Percentiles rank a stretch among this genome's conserved stretches.
Conservation (phyloP, 2,888 invertebrate species). For the Parapristionchus giblindavisi region DNA sequence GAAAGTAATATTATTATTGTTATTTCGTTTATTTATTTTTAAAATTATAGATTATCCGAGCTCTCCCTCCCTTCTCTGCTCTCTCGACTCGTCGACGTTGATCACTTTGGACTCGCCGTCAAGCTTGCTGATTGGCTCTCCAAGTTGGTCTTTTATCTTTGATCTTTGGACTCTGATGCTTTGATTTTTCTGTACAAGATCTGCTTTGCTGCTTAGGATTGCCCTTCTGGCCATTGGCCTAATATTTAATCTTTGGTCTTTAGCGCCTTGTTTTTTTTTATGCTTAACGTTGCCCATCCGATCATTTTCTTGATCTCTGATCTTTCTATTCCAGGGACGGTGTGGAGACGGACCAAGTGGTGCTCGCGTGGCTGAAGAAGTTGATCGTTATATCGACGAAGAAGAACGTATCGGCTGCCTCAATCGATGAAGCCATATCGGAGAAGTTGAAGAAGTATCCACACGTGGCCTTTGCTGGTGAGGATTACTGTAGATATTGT, state of each 20-base stretch:
- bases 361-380: conserved; percentile 54
- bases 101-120: conserved; percentile 48
- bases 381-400: conserved; percentile 6
- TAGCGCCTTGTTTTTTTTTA: not conserved
- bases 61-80: conserved; percentile 27
- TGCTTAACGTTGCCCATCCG: not conserved
- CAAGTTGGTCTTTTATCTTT: too few relatives aligned
- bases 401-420: conserved; percentile 38
- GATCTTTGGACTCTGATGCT: too few relatives aligned
- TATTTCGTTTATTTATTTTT: too few relatives aligned
- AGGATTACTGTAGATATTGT: not conserved
- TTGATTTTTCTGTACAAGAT: too few relatives aligned
- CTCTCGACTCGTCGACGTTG: conserved; percentile 51
- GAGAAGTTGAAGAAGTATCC: conserved; percentile 49
- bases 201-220: too few relatives aligned
- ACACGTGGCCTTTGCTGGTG: conserved; percentile 56
- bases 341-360: conserved; percentile 45
- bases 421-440: conserved; percentile 50
- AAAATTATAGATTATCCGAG: not conserved
- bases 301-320: too few relatives aligned
- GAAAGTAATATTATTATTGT: too few relatives aligned
- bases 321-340: not conserved
- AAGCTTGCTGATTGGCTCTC: conserved; percentile 51
- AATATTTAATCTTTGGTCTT: too few relatives aligned
- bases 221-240: too few relatives aligned